Conservation (phyloP, 2,797 vertebrate species). For the Phalanger gymnotis region DNA sequence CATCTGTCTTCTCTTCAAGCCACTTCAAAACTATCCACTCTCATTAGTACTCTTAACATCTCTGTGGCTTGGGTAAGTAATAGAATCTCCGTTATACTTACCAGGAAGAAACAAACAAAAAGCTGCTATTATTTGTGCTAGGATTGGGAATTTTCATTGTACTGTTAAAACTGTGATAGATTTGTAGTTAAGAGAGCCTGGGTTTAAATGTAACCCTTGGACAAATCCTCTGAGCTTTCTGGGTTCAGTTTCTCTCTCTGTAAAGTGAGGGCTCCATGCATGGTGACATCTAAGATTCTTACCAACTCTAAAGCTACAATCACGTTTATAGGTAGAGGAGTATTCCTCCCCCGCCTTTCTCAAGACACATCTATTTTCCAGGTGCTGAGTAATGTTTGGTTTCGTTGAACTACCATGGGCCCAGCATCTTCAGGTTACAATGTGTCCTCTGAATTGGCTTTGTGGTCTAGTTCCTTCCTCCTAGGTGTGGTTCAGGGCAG, state of each 20-base stretch:
- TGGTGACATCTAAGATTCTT: background rate
- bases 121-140: background rate
- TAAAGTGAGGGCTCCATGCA: background rate
- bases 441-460: background rate
- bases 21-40: slow-evolving; percentile 31
- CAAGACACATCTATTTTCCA: background rate
- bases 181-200: background rate
- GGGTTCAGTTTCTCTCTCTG: background rate
- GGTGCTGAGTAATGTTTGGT: background rate
- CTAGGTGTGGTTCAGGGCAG: background rate
- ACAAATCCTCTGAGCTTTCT: background rate
- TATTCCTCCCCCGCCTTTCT: background rate
- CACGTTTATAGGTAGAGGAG: background rate
- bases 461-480: background rate
- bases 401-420: background rate
- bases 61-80: slow-evolving; percentile 12
- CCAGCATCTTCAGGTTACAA: background rate
- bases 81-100: slow-evolving; percentile 20
- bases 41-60: slow-evolving; percentile 43
- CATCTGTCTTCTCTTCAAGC: slow-evolving; percentile 28
- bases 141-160: background rate
- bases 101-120: background rate
- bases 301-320: background rate
- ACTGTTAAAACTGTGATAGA: background rate
- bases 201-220: background rate